Evolutionary conservation across 2,113 vertebrate species (phyloP), one percentile per base, ranked within the genome.

Genomic region (Thermophis baileyi): DNA sequence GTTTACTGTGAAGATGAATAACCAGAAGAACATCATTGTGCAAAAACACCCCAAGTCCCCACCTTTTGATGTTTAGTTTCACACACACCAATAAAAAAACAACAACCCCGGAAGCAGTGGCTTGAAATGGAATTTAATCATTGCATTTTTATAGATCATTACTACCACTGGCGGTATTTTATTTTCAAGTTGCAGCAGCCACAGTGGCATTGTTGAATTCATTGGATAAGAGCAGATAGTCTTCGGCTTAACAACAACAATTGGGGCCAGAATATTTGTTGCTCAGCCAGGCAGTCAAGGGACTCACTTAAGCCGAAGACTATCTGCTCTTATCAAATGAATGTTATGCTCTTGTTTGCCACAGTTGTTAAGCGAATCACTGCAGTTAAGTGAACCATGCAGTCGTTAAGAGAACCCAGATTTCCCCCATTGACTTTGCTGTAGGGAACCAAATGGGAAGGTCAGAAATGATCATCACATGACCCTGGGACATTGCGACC

Each of bases 141-240:
- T 92, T 94, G 89, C 91, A 91, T 95, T 96, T 95, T 95, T 93
- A 91, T 95, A 93, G 60, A 3, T 0, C 81, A n/a, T 94, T 93
- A 93, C n/a, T 69, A 93, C 90, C 89, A 12, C 63, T 85, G 89
- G 69, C 92, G 95, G 89, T 35, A 85, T 91, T 96, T 93, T 95
- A 69, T 91, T 96, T 81, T 89, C 44, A 93, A 87, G 85, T 89
- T 94, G 57, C 46, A 88, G 91, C 14, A 85, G 85, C 55, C 91
- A 40, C 55, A 90, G 44, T 91, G 89, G 12, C 6, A 3, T 89
- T 95, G 47, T 90, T 55, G 11, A 44, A 1, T 93, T 92, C 89
- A 91, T 94, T 91, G 88, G 93, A 6, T 9, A 69, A 85, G 51
- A 63, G 27, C 3, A 63, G 60, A 63, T 12, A 30, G 27, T 63